Evolutionary conservation across 1,140 invertebrate species (phyloP).

Genomic region (Micrasema minimum): DNA sequence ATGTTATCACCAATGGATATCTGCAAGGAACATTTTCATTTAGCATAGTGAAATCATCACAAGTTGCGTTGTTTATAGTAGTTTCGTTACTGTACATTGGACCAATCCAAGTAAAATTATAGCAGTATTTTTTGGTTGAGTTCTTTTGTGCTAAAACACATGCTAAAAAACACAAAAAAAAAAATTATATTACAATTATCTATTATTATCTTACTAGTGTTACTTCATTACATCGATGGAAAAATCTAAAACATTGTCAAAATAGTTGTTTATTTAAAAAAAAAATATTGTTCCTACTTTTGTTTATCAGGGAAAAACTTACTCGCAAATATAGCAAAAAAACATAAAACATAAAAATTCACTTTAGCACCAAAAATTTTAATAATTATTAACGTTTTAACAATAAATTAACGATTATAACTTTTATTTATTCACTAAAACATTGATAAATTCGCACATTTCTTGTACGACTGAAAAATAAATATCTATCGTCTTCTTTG

Average conservation of each 20-base stretch:
- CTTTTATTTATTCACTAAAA: too few relatives aligned
- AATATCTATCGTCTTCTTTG: too few relatives aligned
- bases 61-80: conserved; percentile 64
- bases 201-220: too few relatives aligned
- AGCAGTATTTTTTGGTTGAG: conserved; percentile 59
- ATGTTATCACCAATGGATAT: conserved; percentile 65
- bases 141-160: conserved; percentile 40
- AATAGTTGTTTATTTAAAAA: too few relatives aligned
- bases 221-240: too few relatives aligned
- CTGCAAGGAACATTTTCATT: conserved; percentile 63
- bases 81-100: conserved; percentile 64
- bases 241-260: too few relatives aligned
- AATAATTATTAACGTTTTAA: not conserved
- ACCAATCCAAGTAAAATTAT: conserved; percentile 68
- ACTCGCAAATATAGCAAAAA: not conserved
- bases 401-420: too few relatives aligned
- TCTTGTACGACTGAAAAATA: too few relatives aligned
- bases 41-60: conserved; percentile 63
- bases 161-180: conserved; percentile 40
- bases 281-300: too few relatives aligned
- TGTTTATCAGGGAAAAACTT: not conserved
- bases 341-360: not conserved
- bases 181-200: too few relatives aligned
- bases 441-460: too few relatives aligned
- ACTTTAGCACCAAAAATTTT: conserved; percentile 5